A percentile compares a stretch with the other conserved stretches of the same genome.
Conservation (phyloP, 2,888 invertebrate genomes). For the Lingula anatina region DNA sequence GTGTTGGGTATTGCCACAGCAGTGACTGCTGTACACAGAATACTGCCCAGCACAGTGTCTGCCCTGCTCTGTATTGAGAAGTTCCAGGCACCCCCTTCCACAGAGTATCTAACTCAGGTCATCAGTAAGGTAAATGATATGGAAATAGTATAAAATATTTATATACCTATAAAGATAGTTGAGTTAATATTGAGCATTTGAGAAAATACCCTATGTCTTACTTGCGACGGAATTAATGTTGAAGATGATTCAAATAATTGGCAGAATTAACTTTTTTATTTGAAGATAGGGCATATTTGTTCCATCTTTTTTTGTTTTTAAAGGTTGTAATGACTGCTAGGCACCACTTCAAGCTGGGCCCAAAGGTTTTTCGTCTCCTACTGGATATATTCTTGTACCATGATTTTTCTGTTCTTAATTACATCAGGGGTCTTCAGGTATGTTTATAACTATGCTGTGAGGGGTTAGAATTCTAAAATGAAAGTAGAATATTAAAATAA, state of each 20-base stretch:
- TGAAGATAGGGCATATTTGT: no score
- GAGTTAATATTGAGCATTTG: no score
- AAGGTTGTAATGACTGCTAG: slow-evolving; percentile 57
- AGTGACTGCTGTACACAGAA: slow-evolving; percentile 72
- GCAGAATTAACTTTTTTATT: no score
- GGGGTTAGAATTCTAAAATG: no score
- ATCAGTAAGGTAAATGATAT: slow-evolving; percentile 57
- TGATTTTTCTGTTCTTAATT: slow-evolving; percentile 83
- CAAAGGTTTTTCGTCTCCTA: slow-evolving; percentile 74
- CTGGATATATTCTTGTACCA: slow-evolving; percentile 85
- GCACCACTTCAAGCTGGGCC: slow-evolving; percentile 76
- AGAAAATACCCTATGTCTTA: no score
- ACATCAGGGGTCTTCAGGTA: slow-evolving; percentile 79
- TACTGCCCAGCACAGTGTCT: slow-evolving; percentile 75
- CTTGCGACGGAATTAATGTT: no score
- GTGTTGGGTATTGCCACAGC: slow-evolving; percentile 86
- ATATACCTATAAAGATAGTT: background rate
- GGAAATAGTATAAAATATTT: background rate
- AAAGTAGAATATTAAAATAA: no score
- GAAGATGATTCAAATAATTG: no score
- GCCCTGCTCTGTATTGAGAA: slow-evolving; percentile 68
- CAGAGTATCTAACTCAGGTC: slow-evolving; percentile 64
- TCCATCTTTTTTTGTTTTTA: no score
- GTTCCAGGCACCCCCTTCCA: slow-evolving; percentile 75
- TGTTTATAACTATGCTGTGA: slow-evolving; percentile 7